Percentiles rank a stretch among this genome's conserved stretches.
phyloP scores from a whole-genome alignment of 2,797 vertebrate genomes.

The Rhincodon typus region DNA sequence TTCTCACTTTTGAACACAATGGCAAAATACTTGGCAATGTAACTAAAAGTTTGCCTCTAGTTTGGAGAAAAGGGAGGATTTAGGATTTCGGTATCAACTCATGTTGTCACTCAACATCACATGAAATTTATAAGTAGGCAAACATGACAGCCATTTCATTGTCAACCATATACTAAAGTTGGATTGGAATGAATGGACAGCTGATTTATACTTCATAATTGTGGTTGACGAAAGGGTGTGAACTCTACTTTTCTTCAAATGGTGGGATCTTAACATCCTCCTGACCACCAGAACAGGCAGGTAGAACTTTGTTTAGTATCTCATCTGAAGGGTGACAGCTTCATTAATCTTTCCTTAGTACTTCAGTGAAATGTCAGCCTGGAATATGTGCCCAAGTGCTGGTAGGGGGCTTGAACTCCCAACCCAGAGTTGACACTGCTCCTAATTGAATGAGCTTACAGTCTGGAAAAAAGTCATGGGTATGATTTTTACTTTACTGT shows the following conservation, averaged over 20 bases:
- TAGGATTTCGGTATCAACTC: not conserved
- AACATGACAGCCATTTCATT: not conserved
- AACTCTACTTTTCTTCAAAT: not conserved
- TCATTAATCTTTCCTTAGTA: not conserved
- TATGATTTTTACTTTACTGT: not conserved
- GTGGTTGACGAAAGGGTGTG: not conserved
- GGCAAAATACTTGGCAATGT: not conserved
- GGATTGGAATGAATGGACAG: not conserved
- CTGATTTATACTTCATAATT: not conserved
- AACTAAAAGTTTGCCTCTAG: not conserved
- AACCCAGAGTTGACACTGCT: not conserved
- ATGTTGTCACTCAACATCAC: not conserved
- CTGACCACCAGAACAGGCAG: not conserved
- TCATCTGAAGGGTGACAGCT: not conserved
- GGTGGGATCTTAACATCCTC: not conserved
- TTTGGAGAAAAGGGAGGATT: not conserved
- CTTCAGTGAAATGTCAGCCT: not conserved
- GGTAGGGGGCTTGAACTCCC: not conserved
- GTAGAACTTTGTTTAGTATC: not conserved
- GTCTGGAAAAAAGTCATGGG: not conserved
- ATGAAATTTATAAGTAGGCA: not conserved
- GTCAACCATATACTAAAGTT: not conserved
- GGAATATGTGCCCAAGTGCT: not conserved
- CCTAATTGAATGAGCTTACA: not conserved
- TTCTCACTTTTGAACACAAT: not conserved